Percentiles rank a stretch among this genome's conserved stretches.
phyloP scores from a whole-genome alignment of 2,888 invertebrate genomes.

The Cantharis rufa region DNA sequence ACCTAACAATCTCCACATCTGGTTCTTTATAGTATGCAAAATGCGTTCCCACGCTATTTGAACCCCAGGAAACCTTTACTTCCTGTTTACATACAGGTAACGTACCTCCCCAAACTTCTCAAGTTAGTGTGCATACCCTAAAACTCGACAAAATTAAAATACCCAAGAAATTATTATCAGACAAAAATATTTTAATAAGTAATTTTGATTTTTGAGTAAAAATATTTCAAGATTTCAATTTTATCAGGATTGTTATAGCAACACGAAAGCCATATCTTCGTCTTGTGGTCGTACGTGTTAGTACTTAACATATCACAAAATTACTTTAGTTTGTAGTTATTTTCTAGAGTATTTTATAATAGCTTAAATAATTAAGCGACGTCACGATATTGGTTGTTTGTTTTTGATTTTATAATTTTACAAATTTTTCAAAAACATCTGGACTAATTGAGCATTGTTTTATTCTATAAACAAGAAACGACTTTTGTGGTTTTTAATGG shows the following conservation, averaged over 20 bases:
- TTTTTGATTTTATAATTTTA: too few relatives aligned
- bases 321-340: neutral
- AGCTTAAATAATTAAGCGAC: neutral
- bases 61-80: constrained; percentile 22
- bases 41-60: constrained; percentile 21
- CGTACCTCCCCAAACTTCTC: constrained; percentile 7
- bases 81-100: constrained; percentile 19
- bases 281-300: neutral
- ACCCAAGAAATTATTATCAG: too few relatives aligned
- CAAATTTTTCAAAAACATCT: too few relatives aligned
- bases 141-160: neutral
- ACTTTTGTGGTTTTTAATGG: too few relatives aligned
- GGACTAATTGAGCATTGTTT: too few relatives aligned
- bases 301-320: neutral
- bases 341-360: neutral
- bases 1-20: neutral
- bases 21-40: neutral
- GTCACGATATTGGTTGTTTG: neutral
- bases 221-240: too few relatives aligned
- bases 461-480: too few relatives aligned
- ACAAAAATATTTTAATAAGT: too few relatives aligned
- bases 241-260: too few relatives aligned
- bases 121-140: neutral
- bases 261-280: neutral
- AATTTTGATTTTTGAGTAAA: too few relatives aligned